phyloP scores from a whole-genome alignment of 2,797 vertebrate species.

The Hyperoplus lanceolatus region DNA sequence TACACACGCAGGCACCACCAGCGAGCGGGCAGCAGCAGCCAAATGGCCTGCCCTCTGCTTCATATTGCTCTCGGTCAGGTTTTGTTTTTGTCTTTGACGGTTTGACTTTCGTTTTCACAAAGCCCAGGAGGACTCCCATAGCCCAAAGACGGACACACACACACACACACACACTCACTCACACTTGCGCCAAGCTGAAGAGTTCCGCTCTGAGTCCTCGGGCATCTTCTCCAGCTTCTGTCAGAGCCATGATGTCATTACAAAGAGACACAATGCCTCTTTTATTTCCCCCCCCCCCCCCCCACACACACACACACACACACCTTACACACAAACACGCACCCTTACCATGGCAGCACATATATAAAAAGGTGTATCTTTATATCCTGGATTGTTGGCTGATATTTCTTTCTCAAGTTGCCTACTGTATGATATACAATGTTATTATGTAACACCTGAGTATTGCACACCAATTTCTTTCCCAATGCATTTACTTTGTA shows the following conservation, averaged over 20 bases:
- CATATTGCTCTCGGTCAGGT: slow-evolving; percentile 84
- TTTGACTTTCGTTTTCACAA: slow-evolving; percentile 82
- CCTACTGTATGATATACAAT: no score
- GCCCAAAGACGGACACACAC: slow-evolving; percentile 75
- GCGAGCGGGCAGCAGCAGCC: slow-evolving; percentile 74
- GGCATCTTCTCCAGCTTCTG: slow-evolving; percentile 85
- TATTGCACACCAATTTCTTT: no score
- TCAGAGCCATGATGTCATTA: slow-evolving; percentile 85
- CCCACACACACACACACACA: not conserved
- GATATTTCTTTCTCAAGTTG: no score
- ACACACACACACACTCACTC: slow-evolving; percentile 43
- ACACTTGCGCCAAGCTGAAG: slow-evolving; percentile 77
- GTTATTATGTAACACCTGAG: no score
- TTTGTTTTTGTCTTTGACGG: slow-evolving; percentile 84
- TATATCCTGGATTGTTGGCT: no score
- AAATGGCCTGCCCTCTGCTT: slow-evolving; percentile 82
- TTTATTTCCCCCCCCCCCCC: slow-evolving; percentile 43
- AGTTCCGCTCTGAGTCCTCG: slow-evolving; percentile 74
- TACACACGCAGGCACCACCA: slow-evolving; percentile 62
- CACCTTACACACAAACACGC: slow-evolving; percentile 36
- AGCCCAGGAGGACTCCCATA: slow-evolving; percentile 80
- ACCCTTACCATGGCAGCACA: slow-evolving; percentile 9
- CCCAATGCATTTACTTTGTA: not conserved
- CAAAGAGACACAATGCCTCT: slow-evolving; percentile 80
- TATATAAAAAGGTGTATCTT: no score